phyloP scores from a whole-genome alignment of 2,113 vertebrate genomes.

The Platycercus adscitus region DNA sequence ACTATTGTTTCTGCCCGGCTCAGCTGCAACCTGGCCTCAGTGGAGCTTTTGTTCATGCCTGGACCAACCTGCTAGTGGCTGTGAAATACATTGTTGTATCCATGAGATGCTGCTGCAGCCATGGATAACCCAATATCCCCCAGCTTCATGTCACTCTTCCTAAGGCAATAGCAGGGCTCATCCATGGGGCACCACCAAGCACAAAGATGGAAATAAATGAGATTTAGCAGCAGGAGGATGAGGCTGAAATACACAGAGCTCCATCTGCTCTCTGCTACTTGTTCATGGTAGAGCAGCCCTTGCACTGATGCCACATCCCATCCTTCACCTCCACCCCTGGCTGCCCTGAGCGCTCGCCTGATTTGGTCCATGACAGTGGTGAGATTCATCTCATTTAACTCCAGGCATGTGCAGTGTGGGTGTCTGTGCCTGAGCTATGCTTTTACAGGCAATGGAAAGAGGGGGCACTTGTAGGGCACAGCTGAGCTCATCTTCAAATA shows the following conservation, averaged over 20 bases:
- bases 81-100: neutral
- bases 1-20: neutral
- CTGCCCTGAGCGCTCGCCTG: neutral
- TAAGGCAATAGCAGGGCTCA: neutral
- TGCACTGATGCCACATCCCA: neutral
- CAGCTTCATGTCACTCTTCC: neutral
- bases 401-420: fast-evolving
- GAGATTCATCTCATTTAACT: neutral
- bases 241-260: neutral
- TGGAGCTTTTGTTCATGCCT: slow-evolving; percentile 21
- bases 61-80: neutral
- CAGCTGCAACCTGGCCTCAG: slow-evolving; percentile 11
- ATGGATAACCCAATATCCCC: neutral
- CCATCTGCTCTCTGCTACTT: neutral
- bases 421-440: neutral
- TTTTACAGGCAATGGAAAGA: neutral
- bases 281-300: neutral
- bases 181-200: neutral
- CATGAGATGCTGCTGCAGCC: neutral
- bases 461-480: neutral
- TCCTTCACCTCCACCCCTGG: neutral
- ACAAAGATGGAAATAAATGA: neutral
- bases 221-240: neutral
- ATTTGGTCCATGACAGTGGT: fast-evolving
- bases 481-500: neutral